A percentile compares a stretch with the other conserved stretches of the same genome.
phyloP scores from a whole-genome alignment of 2,113 vertebrate species.

The Martes martes region DNA sequence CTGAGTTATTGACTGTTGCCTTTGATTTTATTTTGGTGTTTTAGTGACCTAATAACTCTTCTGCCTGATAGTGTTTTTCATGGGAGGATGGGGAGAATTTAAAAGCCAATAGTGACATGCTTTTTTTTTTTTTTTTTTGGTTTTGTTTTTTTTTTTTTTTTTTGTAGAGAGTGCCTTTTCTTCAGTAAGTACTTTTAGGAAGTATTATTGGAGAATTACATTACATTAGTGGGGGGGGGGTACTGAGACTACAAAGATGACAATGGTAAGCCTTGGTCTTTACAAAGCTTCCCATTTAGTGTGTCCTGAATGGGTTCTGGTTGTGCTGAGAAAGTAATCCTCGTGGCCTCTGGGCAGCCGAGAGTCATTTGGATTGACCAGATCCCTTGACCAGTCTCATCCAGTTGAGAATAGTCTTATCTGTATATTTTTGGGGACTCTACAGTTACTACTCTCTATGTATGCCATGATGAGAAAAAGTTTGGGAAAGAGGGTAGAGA shows the following conservation, averaged over 20 bases:
- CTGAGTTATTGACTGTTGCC: neutral
- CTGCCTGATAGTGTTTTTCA: neutral
- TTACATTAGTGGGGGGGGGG: neutral
- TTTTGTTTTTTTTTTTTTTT: neutral
- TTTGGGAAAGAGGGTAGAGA: neutral
- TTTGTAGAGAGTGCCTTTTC: neutral
- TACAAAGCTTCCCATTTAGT: neutral
- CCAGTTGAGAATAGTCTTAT: neutral
- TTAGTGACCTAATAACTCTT: neutral
- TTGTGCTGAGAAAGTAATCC: neutral
- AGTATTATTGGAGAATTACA: neutral
- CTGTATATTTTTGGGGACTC: neutral
- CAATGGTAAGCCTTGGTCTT: neutral
- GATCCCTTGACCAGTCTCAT: neutral
- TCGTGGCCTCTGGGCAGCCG: neutral
- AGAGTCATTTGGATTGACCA: neutral
- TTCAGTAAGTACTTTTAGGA: neutral
- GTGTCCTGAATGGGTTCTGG: neutral
- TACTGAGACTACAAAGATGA: neutral
- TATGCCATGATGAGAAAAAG: neutral
- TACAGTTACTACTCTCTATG: neutral
- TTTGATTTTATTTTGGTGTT: neutral
- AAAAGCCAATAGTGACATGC: neutral
- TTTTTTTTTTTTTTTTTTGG: neutral
- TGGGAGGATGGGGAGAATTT: neutral